Base-by-base conservation (phyloP, 2,888 invertebrate genomes). In the Drosophila mulleri region DNA sequence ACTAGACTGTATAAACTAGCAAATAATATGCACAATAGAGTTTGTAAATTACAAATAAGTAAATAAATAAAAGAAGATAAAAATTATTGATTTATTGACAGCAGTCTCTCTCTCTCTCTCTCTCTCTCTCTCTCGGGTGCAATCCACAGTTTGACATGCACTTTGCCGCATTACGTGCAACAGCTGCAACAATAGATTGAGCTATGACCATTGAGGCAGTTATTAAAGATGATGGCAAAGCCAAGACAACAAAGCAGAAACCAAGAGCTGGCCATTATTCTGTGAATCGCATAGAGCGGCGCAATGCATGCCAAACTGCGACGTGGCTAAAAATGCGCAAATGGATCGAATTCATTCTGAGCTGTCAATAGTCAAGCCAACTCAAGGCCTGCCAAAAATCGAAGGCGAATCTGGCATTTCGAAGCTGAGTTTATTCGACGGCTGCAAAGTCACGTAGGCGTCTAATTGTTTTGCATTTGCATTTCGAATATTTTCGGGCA, bases 401-500 rank as follows among this genome's bases (percentile, higher is more conserved):
- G 48, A 62, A 67, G 58, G 48, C 26, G 35, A 67, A 50, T 58
- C 53, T 57, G 65, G 61, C 62, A 75, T 60, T 67, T 79, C 56
- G 60, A 74, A 70, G 44, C 63, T 44, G 50, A 47, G 16, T 66
- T 56, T 69, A 32, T 50, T 23, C 29, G 14, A 14, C 9, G 42
- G 29, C 12, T 26, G 47, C 47, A 62, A 44, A 63, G 74, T 57
- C 81, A 86, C 75, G 89, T 83, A 89, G 83, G 89, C 83, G 83
- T 83, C 70, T 83, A 83, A 83, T 88, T 83, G 83, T 86, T 83
- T 68, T 71, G 76, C 71, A 80, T 60, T 67, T 47, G 41, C 41
- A 41, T 86, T 63, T 63, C 39, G 62, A 54, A 67, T 64, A 75
- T 75, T 50, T 50, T 50, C 14, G 35, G 50, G 32, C 18, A 18